Conservation (phyloP, 2,797 vertebrate genomes). For the Natrix natrix region DNA sequence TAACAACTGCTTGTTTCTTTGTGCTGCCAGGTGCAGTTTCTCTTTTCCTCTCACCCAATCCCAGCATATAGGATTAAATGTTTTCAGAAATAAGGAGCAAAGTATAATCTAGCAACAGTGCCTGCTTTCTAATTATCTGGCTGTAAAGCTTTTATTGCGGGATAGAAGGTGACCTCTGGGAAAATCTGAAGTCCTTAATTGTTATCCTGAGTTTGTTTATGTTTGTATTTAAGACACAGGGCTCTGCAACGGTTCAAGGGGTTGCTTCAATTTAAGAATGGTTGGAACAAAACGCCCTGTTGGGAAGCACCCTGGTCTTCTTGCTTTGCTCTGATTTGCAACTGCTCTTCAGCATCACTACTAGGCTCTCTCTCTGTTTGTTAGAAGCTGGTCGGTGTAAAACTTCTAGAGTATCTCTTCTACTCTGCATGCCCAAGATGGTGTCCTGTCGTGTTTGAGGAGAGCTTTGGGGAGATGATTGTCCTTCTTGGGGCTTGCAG, state of each 20-base stretch:
- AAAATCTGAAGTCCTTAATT: conserved; percentile 4
- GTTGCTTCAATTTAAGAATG: background rate
- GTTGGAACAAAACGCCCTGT: background rate
- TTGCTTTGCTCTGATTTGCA: background rate
- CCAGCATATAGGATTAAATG: conserved; percentile 5
- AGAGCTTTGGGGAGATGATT: too few species aligned
- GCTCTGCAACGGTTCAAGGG: background rate
- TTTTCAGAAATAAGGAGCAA: conserved; percentile 4
- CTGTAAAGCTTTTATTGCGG: conserved; percentile 26
- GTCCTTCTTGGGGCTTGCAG: too few species aligned
- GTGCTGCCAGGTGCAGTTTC: conserved; percentile 1
- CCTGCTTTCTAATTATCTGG: conserved; percentile 19
- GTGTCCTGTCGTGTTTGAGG: too few species aligned
- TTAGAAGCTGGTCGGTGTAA: too few species aligned
- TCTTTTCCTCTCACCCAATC: background rate
- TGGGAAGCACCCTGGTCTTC: background rate
- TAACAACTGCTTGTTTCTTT: background rate
- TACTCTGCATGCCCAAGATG: too few species aligned
- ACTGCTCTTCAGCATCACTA: background rate
- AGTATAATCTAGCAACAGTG: background rate
- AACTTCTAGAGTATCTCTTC: too few species aligned
- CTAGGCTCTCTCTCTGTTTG: background rate
- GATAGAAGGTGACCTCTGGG: conserved; percentile 14
- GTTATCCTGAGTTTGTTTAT: conserved; percentile 16
- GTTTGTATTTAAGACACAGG: background rate